Evolutionary conservation across 2,888 invertebrate genomes (phyloP), one percentile per base, ranked within the genome.

Genomic region (Melipona bicolor): DNA sequence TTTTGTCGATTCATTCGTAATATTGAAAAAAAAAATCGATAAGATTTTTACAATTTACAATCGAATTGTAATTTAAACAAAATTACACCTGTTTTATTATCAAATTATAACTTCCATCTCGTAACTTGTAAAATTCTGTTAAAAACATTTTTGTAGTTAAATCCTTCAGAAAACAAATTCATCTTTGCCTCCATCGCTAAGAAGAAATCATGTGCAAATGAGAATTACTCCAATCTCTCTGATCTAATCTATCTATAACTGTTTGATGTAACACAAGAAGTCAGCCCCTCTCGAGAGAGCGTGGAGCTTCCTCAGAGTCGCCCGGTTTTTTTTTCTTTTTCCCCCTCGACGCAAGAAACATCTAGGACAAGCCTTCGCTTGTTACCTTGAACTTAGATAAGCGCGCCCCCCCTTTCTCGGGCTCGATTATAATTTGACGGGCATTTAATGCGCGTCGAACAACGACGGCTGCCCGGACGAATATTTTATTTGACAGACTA

Each of bases 401-500:
- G 71, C 65, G 81, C n/a, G 67, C 36, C 43, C 43, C 9, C 9
- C 43, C 43, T 36, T 9, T 36, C 74, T 52, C 36, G 52, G 49
- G 19, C 49, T 67, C 68, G 54, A 36, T 54, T 27, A 21, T 70
- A 21, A 19, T 27, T 32, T 56, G 32, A 75, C 56, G 54, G 49
- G 52, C 61, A 61, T 61, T 73, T 59, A 61, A 56, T 67, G 56
- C 19, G 59, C 72, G 49, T 36, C 64, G 68, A 54, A 17, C 56
- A 19, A 59, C 61, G 15, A 32, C 9, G 21, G 69, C 54, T 36
- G 24, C 6, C 54, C 54, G 72, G 78, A 76, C 69, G 70, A 79
- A 81, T 73, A 85, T 84, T 85, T 85, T 85, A 85, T 81, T 84
- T 71, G 84, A 85, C 84, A 78, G 84, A 36, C 77, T 59, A 62